Evolutionary conservation across 2,888 invertebrate genomes (phyloP), one percentile per base, ranked within the genome.

Genomic region (Chalcosyrphus nemorum): DNA sequence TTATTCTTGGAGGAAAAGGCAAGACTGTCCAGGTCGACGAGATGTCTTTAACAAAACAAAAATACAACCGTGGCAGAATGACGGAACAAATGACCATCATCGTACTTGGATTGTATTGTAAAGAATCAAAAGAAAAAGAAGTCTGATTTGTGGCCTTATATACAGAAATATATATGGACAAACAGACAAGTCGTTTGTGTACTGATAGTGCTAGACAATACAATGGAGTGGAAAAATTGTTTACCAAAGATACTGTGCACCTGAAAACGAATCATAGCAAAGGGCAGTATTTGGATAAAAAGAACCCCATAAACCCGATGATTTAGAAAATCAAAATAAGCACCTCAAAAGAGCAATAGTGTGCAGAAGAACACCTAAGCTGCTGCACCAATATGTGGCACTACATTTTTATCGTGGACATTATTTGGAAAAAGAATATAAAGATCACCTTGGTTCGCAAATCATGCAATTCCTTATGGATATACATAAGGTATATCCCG

Each of bases 1-100:
- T 21, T 1, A 50, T 15, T 6, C 38, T 74, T 29, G 65, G 65
- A 4, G 63, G 63, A 1, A 32, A 63, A 63, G 29, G 29, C 1
- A 74, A 74, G 21, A 72, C 43, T 1, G 63, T 96, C 70, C 72
- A 72, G 7, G 21, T 71, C 1, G 57, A 72, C 7, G 61, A 72
- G 7, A 72, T 61, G 0, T 72, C 50, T 41, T 13, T 54, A 24
- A 21, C 38, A 7, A 59, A 59, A 9, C n/a, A 41, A 1, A 59
- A 59, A 11, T 59, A 59, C 0, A 6, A 57, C 9, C 57, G 41
- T 0, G 57, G 24, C 41, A 19, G 38, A 21, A 2, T 59, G 24
- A 41, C 57, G 4, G 41, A 59, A 2, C 41, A 59, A 59, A 59
- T 59, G 24, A 41, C n/a, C 0, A 59, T 59, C 2, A 24, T 9